Evolutionary conservation across 2,888 invertebrate species (phyloP).

Genomic region (Microctonus hyperodae): DNA sequence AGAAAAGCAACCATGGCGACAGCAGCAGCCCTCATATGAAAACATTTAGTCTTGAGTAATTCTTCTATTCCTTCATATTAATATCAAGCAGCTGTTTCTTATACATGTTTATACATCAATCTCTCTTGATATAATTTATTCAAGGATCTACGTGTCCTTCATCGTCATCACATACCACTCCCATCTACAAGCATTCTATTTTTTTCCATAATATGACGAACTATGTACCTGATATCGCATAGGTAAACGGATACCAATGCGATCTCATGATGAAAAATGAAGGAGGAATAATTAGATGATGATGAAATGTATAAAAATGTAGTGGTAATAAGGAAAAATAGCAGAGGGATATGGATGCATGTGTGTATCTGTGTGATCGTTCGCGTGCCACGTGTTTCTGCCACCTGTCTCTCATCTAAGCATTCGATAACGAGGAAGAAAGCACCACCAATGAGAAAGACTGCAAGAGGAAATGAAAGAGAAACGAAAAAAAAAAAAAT

Average conservation of each 20-base stretch:
- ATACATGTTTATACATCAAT: background rate
- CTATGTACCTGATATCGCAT: too few species aligned
- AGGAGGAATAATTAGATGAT: background rate
- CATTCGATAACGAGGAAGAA: constrained; percentile 24
- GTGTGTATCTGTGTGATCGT: constrained; percentile 25
- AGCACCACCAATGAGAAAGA: background rate
- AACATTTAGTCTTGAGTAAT: background rate
- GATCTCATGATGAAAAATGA: background rate
- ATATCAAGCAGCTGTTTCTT: constrained; percentile 5
- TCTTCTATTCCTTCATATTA: background rate
- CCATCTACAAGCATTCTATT: background rate
- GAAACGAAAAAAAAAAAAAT: constrained; percentile 9
- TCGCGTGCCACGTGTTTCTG: constrained; percentile 41
- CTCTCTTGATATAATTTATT: background rate
- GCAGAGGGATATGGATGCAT: constrained; percentile 4
- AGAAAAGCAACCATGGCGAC: background rate
- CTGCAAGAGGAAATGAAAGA: background rate
- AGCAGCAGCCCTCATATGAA: background rate
- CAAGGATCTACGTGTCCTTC: background rate
- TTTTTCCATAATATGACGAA: background rate
- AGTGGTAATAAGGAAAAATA: background rate
- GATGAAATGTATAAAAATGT: background rate
- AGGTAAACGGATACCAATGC: constrained; percentile 1
- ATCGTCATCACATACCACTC: background rate
- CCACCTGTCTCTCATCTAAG: constrained; percentile 39